Evolutionary conservation across 2,797 vertebrate species (phyloP).

Genomic region (Schizopygopsis pylzovi): DNA sequence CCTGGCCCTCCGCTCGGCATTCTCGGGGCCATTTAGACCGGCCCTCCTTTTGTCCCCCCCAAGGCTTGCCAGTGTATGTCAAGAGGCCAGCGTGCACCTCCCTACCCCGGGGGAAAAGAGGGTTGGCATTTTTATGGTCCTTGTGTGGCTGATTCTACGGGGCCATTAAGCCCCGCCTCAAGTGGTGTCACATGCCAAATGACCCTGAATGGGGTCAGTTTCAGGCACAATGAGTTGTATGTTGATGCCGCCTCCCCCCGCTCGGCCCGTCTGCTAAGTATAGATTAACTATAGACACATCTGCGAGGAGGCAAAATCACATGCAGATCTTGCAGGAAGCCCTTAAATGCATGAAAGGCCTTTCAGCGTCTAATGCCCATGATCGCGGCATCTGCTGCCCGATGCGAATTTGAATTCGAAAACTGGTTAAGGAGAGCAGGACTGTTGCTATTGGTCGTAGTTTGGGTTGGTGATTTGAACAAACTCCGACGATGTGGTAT

Average conservation of each 20-base stretch:
- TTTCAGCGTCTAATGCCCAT: constrained; percentile 62
- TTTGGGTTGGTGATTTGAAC: background rate
- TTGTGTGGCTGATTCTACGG: constrained; percentile 63
- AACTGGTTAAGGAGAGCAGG: constrained; percentile 1
- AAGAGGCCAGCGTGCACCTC: constrained; percentile 63
- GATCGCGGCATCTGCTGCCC: constrained; percentile 35
- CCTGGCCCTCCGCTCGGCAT: constrained; percentile 47
- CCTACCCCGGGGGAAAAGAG: constrained; percentile 61
- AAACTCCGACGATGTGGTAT: background rate
- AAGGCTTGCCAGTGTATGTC: constrained; percentile 62
- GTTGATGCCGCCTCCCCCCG: constrained; percentile 65
- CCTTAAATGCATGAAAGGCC: constrained; percentile 58
- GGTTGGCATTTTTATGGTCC: constrained; percentile 68
- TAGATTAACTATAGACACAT: constrained; percentile 68
- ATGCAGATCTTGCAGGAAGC: constrained; percentile 59
- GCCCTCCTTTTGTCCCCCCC: constrained; percentile 59
- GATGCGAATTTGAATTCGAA: constrained; percentile 30
- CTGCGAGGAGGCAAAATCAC: constrained; percentile 61
- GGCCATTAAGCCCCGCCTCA: constrained; percentile 66
- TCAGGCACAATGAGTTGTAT: constrained; percentile 70
- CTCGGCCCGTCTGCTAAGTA: constrained; percentile 63
- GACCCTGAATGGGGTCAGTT: constrained; percentile 73
- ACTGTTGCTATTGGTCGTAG: background rate
- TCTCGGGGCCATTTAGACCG: constrained; percentile 48
- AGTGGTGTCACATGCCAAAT: constrained; percentile 72